Evolutionary conservation across 2,888 invertebrate genomes (phyloP), one percentile per base, ranked within the genome.

Genomic region (Xestia ashworthii): DNA sequence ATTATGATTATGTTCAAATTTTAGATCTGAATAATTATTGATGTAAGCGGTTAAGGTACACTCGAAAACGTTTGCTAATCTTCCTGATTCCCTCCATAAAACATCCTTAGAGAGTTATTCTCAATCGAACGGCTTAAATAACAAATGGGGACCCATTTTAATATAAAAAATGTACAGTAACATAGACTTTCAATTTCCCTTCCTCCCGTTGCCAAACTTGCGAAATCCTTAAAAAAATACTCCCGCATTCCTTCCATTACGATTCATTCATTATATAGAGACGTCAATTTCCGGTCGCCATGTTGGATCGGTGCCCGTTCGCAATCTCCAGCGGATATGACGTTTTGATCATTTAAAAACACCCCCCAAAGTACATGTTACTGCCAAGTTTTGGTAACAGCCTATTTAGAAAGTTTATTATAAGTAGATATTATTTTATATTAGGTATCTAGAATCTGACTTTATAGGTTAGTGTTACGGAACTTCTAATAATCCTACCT

Each of bases 251-350:
- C 72, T 86, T 90, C 89, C 90, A 91, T 91, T 91, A 89, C 89
- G 90, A 89, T 91, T 91, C 90, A 91, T 93, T 93, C 92, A 92
- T 93, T 92, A 92, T 90, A 89, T 88, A 87, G 91, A 92, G 90
- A 90, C 89, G 90, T 92, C 93, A 94, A 93, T 93, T 92, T 94
- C 94, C 94, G 93, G 92, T 83, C 81, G 93, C 94, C 93, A 93
- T 93, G 87, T 92, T 93, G 93, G 91, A 93, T 91, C 90, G 88
- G 81, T 90, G 92, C 91, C 91, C 91, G 90, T 84, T 87, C 81
- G 87, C 90, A 89, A 92, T 92, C 90, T 91, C 86, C 80, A 89
- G 88, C 93, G 93, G 93, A 93, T 91, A 91, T 93, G 93, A 93
- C 90, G 93, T 91, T 91, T 91, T 91, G 92, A 93, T 93, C 90